A percentile compares a stretch with the other conserved stretches of the same genome.
Evolutionary conservation across 2,113 vertebrate species (phyloP).

Genomic region (Zingel zingel): DNA sequence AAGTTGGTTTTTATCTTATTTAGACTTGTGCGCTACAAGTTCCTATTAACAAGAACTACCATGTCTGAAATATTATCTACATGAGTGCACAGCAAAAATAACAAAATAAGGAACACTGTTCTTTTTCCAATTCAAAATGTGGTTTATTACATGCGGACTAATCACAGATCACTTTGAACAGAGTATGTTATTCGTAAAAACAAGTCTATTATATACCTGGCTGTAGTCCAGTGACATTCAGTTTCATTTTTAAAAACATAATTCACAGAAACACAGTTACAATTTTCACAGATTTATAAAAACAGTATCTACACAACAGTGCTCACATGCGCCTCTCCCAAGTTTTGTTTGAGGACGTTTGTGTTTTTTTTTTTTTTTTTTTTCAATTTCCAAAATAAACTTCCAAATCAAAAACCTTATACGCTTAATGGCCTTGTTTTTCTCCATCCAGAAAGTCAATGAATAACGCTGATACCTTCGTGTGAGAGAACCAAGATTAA

Average conservation of each 20-base stretch:
- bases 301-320: background rate
- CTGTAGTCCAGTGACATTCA: no score
- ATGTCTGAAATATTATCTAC: background rate
- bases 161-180: background rate
- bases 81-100: background rate
- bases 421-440: background rate
- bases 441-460: background rate
- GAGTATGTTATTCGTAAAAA: no score
- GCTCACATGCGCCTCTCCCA: rapidly evolving
- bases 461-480: background rate
- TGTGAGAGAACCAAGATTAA: background rate
- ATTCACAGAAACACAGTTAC: background rate
- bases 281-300: constrained; percentile 1
- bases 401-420: background rate
- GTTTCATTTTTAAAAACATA: no score
- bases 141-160: background rate
- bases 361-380: background rate
- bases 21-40: rapidly evolving
- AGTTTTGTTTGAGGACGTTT: background rate
- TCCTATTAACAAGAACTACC: background rate
- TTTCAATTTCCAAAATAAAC: background rate
- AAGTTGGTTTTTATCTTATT: background rate
- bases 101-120: background rate
- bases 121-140: background rate
- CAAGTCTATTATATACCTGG: no score